A percentile compares a stretch with the other conserved stretches of the same genome.
phyloP scores from a whole-genome alignment of 2,888 invertebrate species.

The Dryobota labecula region DNA sequence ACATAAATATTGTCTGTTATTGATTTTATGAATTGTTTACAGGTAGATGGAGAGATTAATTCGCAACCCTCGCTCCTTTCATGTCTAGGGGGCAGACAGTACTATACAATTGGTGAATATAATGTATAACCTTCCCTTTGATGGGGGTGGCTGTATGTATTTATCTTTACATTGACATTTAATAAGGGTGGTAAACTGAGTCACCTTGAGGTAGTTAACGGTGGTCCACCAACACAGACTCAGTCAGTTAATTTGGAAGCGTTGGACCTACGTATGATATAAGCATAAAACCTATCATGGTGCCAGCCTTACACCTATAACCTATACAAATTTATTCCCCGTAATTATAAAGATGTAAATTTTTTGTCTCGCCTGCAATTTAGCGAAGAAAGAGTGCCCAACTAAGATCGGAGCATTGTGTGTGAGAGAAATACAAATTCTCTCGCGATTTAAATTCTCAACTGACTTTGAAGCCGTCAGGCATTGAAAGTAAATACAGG shows the following conservation, averaged over 20 bases:
- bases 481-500: not conserved
- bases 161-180: not conserved
- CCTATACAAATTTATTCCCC: not conserved
- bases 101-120: not conserved
- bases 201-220: not conserved
- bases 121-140: not conserved
- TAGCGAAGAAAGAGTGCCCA: not conserved
- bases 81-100: not conserved
- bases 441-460: not conserved
- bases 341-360: not conserved
- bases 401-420: no score
- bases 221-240: not conserved
- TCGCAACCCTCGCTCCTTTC: not conserved
- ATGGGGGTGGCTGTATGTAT: not conserved
- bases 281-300: not conserved
- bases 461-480: no score
- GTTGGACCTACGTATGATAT: not conserved
- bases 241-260: not conserved
- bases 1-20: constrained; percentile 1
- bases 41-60: not conserved
- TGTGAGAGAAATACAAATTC: not conserved
- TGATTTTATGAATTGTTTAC: constrained; percentile 11
- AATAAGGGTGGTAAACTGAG: not conserved
- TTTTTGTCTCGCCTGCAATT: not conserved
- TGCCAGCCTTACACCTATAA: not conserved